Evolutionary conservation across 2,113 vertebrate species (phyloP), one percentile per base, ranked within the genome.

Genomic region (Grallaria varia): DNA sequence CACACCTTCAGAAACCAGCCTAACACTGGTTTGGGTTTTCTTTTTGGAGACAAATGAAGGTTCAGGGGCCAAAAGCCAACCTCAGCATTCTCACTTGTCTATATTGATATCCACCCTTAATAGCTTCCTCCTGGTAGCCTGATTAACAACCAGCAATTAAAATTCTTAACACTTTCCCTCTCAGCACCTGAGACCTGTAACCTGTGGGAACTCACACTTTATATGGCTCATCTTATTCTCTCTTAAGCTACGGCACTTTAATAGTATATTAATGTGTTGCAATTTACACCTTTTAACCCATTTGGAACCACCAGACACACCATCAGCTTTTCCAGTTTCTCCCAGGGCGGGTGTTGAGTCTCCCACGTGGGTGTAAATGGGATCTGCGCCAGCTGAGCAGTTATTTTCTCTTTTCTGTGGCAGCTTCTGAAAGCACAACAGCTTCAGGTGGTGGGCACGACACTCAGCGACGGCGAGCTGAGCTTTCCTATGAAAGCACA

Each of bases 371-470:
- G 42, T 60, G 76, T 19, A 47, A 77, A 82, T 16, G 62, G 56
- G 72, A 63, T 27, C 62, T 59, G 79, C 52, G 85, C 77, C 83
- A 87, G 59, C 37, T 63, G 24, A 77, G 92, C 84, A 84, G 87
- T 55, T 33, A 35, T 64, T 31, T 93, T 56, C 76, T 59, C 85
- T 80, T 89, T 59, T 21, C 14, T 55, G 62, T 14, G 35, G 64
- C 3, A 7, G 67, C 73, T 95, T 85, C 90, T 79, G 84, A 96
- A 84, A 93, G 89, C 52, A 55, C 89, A 96, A 68, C 59, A 92
- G 84, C 63, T 73, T 59, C 84, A 75, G 66, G 75, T 40, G 75
- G 56, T 71, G 91, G 66, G 45, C 82, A 79, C 58, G 79, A 79
- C 78, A 69, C 24, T 23, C 66, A 31, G 74, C 28, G 53, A 35